These are phyloP conservation scores for Harpalus rufipes DNA, from an alignment of 2,888 invertebrate genomes.

Conservation along the genomic window DNA sequence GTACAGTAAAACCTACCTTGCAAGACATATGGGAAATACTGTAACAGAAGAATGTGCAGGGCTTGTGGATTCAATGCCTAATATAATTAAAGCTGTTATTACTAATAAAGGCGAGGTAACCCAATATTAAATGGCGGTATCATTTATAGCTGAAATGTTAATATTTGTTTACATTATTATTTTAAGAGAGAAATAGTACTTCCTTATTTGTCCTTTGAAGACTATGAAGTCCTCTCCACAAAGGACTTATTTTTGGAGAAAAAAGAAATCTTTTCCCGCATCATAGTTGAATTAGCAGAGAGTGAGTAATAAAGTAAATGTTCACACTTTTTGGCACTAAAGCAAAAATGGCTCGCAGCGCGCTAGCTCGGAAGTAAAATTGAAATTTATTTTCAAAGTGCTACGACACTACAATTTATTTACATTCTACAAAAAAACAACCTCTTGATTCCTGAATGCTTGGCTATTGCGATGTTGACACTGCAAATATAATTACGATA, in stretches of 20 bases:
- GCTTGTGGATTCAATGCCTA: too few relatives aligned
- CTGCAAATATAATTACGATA: slow-evolving; percentile 58
- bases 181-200: background rate
- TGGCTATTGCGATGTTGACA: slow-evolving; percentile 45
- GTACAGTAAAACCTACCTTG: too few relatives aligned
- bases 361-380: slow-evolving; percentile 58
- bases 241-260: background rate
- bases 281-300: slow-evolving; percentile 39
- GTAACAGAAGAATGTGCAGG: too few relatives aligned
- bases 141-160: too few relatives aligned
- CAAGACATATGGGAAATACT: too few relatives aligned
- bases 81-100: too few relatives aligned
- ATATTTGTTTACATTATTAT: too few relatives aligned
- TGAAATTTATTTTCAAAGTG: slow-evolving; percentile 66
- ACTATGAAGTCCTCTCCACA: background rate
- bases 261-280: background rate
- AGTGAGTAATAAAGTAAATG: slow-evolving; percentile 39
- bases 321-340: slow-evolving; percentile 61
- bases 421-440: slow-evolving; percentile 57
- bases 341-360: slow-evolving; percentile 18
- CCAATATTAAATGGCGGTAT: too few relatives aligned
- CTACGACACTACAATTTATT: slow-evolving; percentile 64
- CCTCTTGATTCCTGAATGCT: slow-evolving; percentile 34
- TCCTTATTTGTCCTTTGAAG: background rate
- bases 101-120: too few relatives aligned